Conservation (phyloP, 2,888 invertebrate species). For the Hipparchia sbordonii region DNA sequence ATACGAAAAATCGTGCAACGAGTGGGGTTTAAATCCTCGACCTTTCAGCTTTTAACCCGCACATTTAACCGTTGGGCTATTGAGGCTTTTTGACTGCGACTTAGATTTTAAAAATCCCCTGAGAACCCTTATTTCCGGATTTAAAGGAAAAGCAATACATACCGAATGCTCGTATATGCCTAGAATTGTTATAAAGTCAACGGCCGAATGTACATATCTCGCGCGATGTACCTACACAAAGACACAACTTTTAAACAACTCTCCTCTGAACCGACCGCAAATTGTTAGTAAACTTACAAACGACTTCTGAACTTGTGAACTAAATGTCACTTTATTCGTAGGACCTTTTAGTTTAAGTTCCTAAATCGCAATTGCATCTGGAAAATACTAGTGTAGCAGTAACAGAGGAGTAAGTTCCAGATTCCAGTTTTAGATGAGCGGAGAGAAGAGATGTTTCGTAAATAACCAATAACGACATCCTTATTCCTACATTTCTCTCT, state of each 20-base stretch:
- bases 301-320: conserved; percentile 4
- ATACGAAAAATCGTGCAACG: too few relatives aligned
- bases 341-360: neutral
- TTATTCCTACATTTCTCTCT: too few relatives aligned
- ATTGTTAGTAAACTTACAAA: conserved; percentile 22
- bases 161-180: neutral
- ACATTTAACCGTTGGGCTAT: too few relatives aligned
- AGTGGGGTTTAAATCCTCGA: too few relatives aligned
- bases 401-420: neutral
- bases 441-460: neutral
- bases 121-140: too few relatives aligned
- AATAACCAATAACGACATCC: too few relatives aligned
- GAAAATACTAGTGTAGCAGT: conserved; percentile 2
- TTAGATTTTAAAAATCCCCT: too few relatives aligned
- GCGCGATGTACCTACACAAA: conserved; percentile 4
- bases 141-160: neutral
- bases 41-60: too few relatives aligned
- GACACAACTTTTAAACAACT: conserved; percentile 21
- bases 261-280: conserved; percentile 15
- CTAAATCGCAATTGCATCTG: neutral
- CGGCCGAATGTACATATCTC: conserved; percentile 12
- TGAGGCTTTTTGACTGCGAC: too few relatives aligned
- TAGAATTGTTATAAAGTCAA: conserved; percentile 5
- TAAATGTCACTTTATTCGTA: neutral
- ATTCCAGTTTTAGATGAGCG: neutral